Conservation (phyloP, 2,888 invertebrate species). For the Idaea dimidiata region DNA sequence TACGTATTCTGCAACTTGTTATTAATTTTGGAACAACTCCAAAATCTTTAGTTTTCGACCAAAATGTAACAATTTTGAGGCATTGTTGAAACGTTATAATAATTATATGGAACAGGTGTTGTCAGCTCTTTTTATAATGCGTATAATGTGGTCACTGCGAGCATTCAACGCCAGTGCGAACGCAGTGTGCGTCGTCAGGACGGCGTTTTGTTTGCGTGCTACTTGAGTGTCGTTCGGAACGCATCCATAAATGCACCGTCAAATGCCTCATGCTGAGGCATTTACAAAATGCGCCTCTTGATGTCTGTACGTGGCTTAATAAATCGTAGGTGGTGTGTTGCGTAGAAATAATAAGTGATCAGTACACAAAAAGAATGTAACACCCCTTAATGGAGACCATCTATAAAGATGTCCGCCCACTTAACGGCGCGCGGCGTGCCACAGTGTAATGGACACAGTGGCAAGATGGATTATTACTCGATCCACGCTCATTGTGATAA, state of each 20-base stretch:
- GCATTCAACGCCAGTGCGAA: too few species aligned
- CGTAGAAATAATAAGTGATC: slow-evolving; percentile 26
- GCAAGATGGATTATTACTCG: background rate
- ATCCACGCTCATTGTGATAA: background rate
- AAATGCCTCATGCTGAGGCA: too few species aligned
- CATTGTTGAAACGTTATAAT: too few species aligned
- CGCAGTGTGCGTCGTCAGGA: too few species aligned
- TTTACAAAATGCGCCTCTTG: too few species aligned
- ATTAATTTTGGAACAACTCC: too few species aligned
- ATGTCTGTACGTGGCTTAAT: background rate
- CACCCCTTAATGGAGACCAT: slow-evolving; percentile 27
- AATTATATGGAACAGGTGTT: too few species aligned
- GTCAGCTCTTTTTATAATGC: too few species aligned
- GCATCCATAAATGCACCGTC: background rate
- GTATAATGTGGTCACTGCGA: too few species aligned
- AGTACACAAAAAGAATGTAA: slow-evolving; percentile 24
- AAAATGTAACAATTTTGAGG: too few species aligned
- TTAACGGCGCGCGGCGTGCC: background rate
- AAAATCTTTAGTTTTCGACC: too few species aligned
- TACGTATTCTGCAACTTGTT: too few species aligned
- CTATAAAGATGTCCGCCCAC: slow-evolving; percentile 19
- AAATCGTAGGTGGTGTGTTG: background rate
- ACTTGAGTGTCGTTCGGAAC: background rate
- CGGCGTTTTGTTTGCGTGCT: background rate
- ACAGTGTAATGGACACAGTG: slow-evolving; percentile 6